phyloP scores from a whole-genome alignment of 2,113 vertebrate species.

The Typhlomys cinereus region DNA sequence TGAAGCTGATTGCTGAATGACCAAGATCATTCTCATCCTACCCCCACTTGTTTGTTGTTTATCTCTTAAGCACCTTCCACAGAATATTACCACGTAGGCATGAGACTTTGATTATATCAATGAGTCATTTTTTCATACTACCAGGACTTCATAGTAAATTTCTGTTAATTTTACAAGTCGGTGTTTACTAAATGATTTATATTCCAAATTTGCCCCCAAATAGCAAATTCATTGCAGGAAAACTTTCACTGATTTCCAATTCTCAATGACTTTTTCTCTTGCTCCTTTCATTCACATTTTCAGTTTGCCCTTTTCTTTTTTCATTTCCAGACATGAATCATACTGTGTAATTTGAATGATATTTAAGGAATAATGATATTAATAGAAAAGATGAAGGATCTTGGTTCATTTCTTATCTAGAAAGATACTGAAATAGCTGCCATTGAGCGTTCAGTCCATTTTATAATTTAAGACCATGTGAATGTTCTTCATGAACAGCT shows the following conservation, averaged over 20 bases:
- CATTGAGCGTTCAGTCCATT: constrained; percentile 38
- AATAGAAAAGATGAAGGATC: constrained; percentile 59
- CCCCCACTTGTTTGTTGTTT: not conserved
- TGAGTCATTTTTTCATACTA: not conserved
- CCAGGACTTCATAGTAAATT: not conserved
- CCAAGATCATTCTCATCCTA: not conserved
- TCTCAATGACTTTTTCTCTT: not conserved
- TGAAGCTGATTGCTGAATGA: not conserved
- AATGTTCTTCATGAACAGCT: constrained; percentile 45
- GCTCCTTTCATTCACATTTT: not conserved
- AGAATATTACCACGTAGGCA: not conserved
- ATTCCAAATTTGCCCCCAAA: not conserved
- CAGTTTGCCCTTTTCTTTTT: constrained; percentile 44
- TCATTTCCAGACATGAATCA: constrained; percentile 69
- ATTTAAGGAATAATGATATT: constrained; percentile 62
- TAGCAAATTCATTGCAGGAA: not conserved
- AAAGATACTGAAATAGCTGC: constrained; percentile 65
- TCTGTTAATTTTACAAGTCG: not conserved
- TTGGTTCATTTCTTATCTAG: constrained; percentile 65
- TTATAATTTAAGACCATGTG: constrained; percentile 69
- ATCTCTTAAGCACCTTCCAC: not conserved
- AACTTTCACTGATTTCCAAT: not conserved
- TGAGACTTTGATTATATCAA: not conserved
- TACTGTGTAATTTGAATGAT: constrained; percentile 64
- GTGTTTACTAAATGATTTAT: constrained; percentile 18